Evolutionary conservation across 2,797 vertebrate species (phyloP), one percentile per base, ranked within the genome.

Genomic region (Centropyge bicolor): DNA sequence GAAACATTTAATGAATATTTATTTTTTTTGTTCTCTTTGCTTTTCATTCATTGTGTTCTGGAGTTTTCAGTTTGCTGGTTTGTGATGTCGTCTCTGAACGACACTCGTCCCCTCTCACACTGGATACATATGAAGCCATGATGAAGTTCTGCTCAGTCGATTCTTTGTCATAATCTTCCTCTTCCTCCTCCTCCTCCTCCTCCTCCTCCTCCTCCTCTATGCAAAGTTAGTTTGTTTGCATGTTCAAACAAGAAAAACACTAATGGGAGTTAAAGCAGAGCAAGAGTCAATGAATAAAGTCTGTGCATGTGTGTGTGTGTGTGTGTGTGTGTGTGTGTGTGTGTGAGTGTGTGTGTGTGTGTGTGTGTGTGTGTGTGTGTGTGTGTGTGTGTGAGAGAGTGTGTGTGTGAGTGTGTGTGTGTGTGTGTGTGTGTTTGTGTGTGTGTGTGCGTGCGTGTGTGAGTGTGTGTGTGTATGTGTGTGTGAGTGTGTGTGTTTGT

Each of bases 361-460:
- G n/a, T 72, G 51, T 69, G 38, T 79, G 57, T 49, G 48, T 72
- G 51, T 69, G 38, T 79, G 57, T 49, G 48, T 72, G 51, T 69
- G 38, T 79, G 57, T 49, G 48, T 72, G 51, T 69, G 38, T 79
- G 57, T 49, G 48, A 14, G 1, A 43, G 2, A 4, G 40, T 38
- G 38, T 56, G 31, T 70, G n/a, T n/a, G n/a, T n/a, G n/a, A n/a
- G 22, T 52, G 16, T n/a, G 8, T 16, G 3, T 22, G 45, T 40
- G 31, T 68, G 40, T 48, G 22, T 52, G 16, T n/a, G 8, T 16
- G 3, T 22, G 45, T 40, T 22, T 68, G 40, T 16, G 3, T 22
- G 45, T 40, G 31, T 68, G 40, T 48, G 22, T 52, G 16, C 31
- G 8, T 16, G 3, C 14, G 45, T 40, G 31, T 68, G 40, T n/a